phyloP scores from a whole-genome alignment of 2,888 invertebrate species.

The Philereme transversata region DNA sequence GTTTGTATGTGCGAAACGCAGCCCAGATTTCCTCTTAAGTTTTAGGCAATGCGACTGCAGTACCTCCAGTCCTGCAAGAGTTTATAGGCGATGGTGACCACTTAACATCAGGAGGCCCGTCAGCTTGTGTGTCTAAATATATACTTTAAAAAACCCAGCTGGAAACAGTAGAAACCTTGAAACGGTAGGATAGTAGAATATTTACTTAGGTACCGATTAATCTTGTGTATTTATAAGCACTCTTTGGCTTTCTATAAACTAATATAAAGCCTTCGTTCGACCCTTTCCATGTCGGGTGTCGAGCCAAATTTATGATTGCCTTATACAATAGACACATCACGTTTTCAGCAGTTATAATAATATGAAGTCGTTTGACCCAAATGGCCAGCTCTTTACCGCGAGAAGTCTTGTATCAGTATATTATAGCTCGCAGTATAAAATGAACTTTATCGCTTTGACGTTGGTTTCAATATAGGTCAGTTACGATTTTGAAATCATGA shows the following conservation, averaged over 20 bases:
- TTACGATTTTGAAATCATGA: no score
- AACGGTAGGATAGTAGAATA: no score
- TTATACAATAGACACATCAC: conserved; percentile 30
- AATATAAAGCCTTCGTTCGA: conserved; percentile 14
- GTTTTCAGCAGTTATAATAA: conserved; percentile 27
- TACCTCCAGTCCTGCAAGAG: no score
- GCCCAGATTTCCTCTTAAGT: no score
- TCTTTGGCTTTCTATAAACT: background rate
- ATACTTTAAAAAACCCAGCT: no score
- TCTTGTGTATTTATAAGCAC: background rate
- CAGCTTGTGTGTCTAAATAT: no score
- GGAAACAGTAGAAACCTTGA: no score
- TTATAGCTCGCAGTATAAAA: background rate
- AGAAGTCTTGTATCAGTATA: background rate
- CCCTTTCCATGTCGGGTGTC: conserved; percentile 17
- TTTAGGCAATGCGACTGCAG: no score
- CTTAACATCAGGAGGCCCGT: no score
- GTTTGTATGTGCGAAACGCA: no score
- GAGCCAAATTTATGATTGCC: conserved; percentile 20
- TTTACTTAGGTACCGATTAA: no score
- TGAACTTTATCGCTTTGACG: background rate
- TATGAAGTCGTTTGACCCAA: conserved; percentile 34
- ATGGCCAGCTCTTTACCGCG: conserved; percentile 30
- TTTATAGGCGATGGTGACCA: no score
- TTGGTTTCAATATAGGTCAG: background rate